These are phyloP conservation scores for Amazona vittata DNA, from an alignment of 2,113 vertebrate species.

Conservation along the genomic window DNA sequence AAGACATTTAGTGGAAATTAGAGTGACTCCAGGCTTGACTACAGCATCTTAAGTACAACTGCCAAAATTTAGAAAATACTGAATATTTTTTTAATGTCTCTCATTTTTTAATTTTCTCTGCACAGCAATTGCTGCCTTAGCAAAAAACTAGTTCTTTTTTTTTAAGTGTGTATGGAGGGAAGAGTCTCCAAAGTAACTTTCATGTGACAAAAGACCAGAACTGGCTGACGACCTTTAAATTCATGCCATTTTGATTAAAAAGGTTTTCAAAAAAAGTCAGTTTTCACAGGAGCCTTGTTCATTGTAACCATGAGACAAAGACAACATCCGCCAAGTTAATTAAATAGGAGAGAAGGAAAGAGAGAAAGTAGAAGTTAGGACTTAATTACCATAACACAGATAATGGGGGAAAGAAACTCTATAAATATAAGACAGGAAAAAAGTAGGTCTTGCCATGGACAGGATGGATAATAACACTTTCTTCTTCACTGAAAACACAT, in stretches of 20 bases:
- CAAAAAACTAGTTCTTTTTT: neutral
- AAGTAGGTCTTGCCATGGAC: neutral
- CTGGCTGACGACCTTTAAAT: neutral
- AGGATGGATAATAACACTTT: neutral
- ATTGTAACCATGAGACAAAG: neutral
- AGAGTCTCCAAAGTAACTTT: constrained; percentile 8
- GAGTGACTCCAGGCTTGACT: neutral
- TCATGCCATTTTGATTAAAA: constrained; percentile 40
- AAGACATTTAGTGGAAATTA: neutral
- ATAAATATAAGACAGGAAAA: neutral
- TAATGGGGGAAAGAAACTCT: neutral
- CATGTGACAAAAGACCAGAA: neutral
- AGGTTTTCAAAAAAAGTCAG: neutral
- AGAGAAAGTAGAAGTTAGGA: neutral
- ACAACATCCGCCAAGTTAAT: neutral
- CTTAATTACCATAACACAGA: neutral
- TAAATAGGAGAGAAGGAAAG: neutral
- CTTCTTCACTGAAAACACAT: neutral
- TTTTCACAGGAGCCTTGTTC: neutral
- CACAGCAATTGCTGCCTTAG: neutral
- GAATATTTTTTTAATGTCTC: neutral
- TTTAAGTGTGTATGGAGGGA: neutral
- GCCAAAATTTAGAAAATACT: neutral
- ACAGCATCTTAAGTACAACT: neutral
- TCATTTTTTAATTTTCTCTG: neutral